Conservation (phyloP, 2,888 invertebrate genomes). For the Holacanthella duospinosa region DNA sequence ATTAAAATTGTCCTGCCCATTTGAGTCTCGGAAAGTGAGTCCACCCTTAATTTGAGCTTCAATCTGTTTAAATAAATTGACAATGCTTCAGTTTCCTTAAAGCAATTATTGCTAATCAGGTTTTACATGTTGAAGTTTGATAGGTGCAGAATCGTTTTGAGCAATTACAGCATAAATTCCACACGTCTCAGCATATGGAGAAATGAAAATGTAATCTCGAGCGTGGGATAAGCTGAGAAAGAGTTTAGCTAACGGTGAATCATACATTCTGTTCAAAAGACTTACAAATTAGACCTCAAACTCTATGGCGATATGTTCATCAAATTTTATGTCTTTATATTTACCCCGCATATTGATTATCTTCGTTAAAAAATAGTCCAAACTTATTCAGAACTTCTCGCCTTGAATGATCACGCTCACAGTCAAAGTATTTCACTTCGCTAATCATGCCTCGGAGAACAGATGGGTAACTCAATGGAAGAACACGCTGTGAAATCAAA, state of each 20-base stretch:
- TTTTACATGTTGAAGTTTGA: constrained; percentile 18
- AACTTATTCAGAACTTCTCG: constrained; percentile 19
- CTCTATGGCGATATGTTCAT: no score
- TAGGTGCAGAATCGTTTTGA: constrained; percentile 17
- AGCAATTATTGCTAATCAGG: neutral
- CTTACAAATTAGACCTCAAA: neutral
- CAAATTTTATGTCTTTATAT: neutral
- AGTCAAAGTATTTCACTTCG: constrained; percentile 27
- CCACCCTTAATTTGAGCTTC: constrained; percentile 5
- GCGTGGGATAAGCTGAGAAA: constrained; percentile 25
- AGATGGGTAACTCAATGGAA: neutral
- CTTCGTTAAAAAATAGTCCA: constrained; percentile 15
- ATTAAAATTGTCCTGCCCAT: neutral
- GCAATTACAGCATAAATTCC: constrained; percentile 19
- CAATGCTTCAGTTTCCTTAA: neutral
- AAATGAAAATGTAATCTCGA: constrained; percentile 19
- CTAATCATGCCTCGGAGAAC: constrained; percentile 18
- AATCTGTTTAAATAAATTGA: constrained; percentile 7
- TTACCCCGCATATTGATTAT: constrained; percentile 31
- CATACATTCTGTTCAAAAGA: constrained; percentile 16
- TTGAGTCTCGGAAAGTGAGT: neutral
- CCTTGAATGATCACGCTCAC: constrained; percentile 31
- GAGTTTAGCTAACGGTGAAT: constrained; percentile 12
- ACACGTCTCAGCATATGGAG: constrained; percentile 30
- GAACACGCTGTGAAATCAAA: constrained; percentile 1